Evolutionary conservation across 2,113 vertebrate species (phyloP).

Genomic region (Chaetodon trifascialis): DNA sequence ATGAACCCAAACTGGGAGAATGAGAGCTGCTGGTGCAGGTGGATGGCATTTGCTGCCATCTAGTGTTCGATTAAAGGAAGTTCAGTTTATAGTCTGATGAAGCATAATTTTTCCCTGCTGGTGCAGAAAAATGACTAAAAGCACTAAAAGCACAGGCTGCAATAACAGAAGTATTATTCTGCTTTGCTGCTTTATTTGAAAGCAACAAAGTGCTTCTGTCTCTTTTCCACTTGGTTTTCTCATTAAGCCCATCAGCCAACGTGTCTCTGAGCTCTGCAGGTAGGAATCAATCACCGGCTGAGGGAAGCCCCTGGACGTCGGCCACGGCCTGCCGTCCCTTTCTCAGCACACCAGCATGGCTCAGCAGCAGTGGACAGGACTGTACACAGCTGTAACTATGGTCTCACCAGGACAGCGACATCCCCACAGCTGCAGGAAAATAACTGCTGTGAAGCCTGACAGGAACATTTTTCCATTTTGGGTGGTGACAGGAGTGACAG

Average conservation of each 20-base stretch:
- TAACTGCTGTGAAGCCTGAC: neutral
- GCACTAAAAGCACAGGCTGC: neutral
- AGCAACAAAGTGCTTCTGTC: neutral
- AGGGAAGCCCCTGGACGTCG: conserved; percentile 52
- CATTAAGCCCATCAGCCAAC: conserved; percentile 13
- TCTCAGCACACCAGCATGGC: neutral
- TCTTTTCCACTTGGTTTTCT: conserved; percentile 25
- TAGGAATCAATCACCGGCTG: conserved; percentile 40
- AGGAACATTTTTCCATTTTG: conserved; percentile 17
- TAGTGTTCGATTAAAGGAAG: neutral
- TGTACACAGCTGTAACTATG: conserved; percentile 19
- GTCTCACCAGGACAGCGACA: conserved; percentile 27
- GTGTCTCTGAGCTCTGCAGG: conserved; percentile 29
- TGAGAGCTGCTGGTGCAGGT: neutral
- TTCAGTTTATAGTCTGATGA: neutral
- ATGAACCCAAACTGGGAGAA: neutral
- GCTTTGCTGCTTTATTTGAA: neutral
- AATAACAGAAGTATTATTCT: neutral
- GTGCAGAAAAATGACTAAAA: neutral
- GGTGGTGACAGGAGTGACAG: conserved; percentile 20
- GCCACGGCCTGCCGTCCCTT: conserved; percentile 35
- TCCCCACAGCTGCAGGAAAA: conserved; percentile 15
- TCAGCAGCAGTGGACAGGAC: conserved; percentile 18
- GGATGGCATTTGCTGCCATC: neutral
- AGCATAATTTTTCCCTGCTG: neutral